phyloP scores from a whole-genome alignment of 2,888 invertebrate species.

The Andricus curvator region DNA sequence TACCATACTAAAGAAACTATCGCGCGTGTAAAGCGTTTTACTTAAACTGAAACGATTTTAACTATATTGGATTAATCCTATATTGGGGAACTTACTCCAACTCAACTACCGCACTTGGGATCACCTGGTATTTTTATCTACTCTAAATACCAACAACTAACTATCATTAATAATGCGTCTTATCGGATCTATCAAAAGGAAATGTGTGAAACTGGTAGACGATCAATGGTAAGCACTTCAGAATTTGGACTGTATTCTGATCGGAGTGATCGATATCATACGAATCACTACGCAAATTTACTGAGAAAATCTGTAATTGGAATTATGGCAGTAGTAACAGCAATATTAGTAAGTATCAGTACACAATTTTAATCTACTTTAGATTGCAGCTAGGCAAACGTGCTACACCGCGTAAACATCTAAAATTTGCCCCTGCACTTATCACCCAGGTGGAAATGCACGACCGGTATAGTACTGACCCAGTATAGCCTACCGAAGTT shows the following conservation, averaged over 20 bases:
- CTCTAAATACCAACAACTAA: neutral
- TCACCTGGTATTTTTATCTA: neutral
- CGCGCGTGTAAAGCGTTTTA: neutral
- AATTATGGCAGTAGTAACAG: slow-evolving; percentile 74
- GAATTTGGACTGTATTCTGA: slow-evolving; percentile 76
- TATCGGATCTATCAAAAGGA: neutral
- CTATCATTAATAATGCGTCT: neutral
- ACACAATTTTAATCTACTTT: slow-evolving; percentile 1
- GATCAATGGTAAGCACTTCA: slow-evolving; percentile 75
- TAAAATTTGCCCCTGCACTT: no score
- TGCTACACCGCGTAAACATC: no score
- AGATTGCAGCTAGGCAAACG: no score
- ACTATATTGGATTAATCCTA: neutral
- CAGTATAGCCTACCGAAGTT: no score
- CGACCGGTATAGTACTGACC: no score
- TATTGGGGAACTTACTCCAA: neutral
- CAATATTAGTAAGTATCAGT: slow-evolving; percentile 71
- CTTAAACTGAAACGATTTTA: neutral
- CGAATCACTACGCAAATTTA: slow-evolving; percentile 67
- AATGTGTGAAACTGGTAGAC: slow-evolving; percentile 59
- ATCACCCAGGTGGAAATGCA: no score
- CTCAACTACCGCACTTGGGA: neutral
- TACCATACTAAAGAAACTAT: slow-evolving; percentile 47
- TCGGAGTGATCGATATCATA: slow-evolving; percentile 69
- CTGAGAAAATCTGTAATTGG: slow-evolving; percentile 71